Evolutionary conservation across 2,113 vertebrate genomes (phyloP).

Genomic region (Callionymus lyra): DNA sequence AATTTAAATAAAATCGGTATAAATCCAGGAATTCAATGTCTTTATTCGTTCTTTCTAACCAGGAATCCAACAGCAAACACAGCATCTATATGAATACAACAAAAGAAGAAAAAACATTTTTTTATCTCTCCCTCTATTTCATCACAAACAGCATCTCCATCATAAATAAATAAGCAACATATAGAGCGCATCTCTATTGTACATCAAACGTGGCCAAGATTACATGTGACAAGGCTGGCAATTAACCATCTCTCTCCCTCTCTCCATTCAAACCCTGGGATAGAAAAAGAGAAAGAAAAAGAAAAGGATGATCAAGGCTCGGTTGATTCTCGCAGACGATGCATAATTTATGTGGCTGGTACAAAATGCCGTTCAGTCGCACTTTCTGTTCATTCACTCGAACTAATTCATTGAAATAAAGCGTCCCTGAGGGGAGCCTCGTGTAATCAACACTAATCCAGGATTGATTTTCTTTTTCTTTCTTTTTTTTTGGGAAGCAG

Average conservation of each 20-base stretch:
- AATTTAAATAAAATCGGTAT: no score
- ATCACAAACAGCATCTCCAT: conserved; percentile 30
- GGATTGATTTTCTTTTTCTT: conserved; percentile 56
- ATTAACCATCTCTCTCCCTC: conserved; percentile 60
- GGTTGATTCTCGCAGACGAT: conserved; percentile 57
- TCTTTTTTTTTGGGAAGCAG: no score
- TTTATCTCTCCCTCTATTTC: conserved; percentile 31
- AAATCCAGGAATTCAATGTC: no score
- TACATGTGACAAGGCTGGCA: conserved; percentile 56
- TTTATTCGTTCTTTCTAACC: conserved; percentile 8
- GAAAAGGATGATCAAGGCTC: conserved; percentile 63
- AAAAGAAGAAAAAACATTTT: conserved; percentile 23
- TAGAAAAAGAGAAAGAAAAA: conserved; percentile 3
- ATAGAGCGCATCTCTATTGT: conserved; percentile 28
- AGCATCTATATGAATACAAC: conserved; percentile 21
- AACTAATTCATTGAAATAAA: conserved; percentile 72
- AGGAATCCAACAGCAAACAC: conserved; percentile 9
- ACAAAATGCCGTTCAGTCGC: conserved; percentile 69
- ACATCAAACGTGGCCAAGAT: conserved; percentile 46
- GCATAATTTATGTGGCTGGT: conserved; percentile 71
- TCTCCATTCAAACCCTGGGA: conserved; percentile 35
- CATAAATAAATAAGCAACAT: conserved; percentile 53
- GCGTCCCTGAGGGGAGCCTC: conserved; percentile 44
- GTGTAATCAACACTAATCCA: conserved; percentile 58
- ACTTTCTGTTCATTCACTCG: conserved; percentile 62